Base-by-base conservation (phyloP, 92 coral and sea anemone species). In the Blastomussa wellsi region DNA sequence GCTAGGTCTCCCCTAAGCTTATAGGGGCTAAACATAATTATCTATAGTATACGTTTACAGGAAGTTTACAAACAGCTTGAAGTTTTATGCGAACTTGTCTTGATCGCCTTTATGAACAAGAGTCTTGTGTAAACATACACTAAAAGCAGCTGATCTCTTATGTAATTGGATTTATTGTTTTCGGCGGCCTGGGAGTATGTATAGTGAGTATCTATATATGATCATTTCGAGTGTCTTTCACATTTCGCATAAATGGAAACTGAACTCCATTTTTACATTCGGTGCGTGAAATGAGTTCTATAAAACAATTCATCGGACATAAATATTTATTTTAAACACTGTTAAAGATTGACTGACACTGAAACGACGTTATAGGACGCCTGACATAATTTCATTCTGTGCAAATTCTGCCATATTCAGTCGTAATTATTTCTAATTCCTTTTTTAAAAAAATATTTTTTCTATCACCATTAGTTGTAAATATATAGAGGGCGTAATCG, bases 41-140 rank as follows among this genome's bases (percentile, higher is more conserved):
- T 60, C 83, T 38, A 79, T 22, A 66, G 59, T 19, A 26, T 38
- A 69, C 24, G 66, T 13, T 37, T 52, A 71, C 77, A 69, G 41
- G 76, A 69, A 82, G 86, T 82, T 82, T 82, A 74, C 78, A 55
- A 16, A 82, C 37, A 82, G n/a, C 86, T 70, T 82, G 86, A 82
- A 82, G 78, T 52, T 69, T 53, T 57, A 33, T 82, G 72, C 66
- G 48, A 70, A 52, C 86, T 48, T 82, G 86, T 82, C 78, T 51
- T n/a, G 67, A 35, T 82, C 77, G 20, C 86, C 48, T 82, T 82
- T 74, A 70, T 38, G 52, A 19, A 35, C 32, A 81, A 33, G 67
- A 70, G 78, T 35, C 86, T 70, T 22, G 35, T 12, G 10, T 82
- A 70, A 82, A 82, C 86, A 82, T 14, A 28, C 26, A 38, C 48